Conservation (phyloP, 1,140 invertebrate genomes). For the Temnothorax curvispinosus region DNA sequence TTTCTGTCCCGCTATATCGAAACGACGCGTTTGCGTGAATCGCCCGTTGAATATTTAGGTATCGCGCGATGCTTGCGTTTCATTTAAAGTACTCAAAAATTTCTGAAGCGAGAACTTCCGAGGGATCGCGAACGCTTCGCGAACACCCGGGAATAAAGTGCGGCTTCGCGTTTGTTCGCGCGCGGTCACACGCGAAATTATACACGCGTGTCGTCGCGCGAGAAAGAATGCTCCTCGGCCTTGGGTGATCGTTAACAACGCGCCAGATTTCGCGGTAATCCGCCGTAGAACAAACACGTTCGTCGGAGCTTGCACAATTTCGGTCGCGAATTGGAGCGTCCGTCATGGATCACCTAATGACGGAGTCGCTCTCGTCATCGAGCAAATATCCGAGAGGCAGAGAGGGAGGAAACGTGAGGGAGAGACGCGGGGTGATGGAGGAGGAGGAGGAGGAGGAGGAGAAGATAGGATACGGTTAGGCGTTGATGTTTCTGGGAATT, state of each 20-base stretch:
- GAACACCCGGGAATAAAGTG: background rate
- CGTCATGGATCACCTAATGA: conserved; percentile 49
- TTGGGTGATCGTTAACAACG: background rate
- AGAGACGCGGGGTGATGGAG: background rate
- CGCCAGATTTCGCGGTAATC: conserved; percentile 19
- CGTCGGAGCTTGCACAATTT: conserved; percentile 27
- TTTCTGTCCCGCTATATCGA: background rate
- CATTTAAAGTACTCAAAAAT: background rate
- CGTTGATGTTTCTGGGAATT: conserved; percentile 55
- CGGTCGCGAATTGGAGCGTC: conserved; percentile 47
- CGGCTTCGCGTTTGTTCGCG: background rate
- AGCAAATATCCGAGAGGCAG: conserved; percentile 47
- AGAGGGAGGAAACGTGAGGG: background rate
- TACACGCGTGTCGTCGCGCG: background rate
- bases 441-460: background rate
- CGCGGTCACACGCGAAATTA: conserved; percentile 18
- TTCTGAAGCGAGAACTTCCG: background rate
- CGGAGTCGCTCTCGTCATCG: conserved; percentile 53
- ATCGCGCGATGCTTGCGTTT: background rate
- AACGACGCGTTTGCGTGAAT: background rate
- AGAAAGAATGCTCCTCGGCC: background rate
- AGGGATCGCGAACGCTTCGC: background rate
- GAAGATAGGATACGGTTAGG: conserved; percentile 19
- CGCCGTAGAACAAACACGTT: conserved; percentile 35
- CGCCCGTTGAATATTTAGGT: conserved; percentile 30